A percentile compares a stretch with the other conserved stretches of the same genome.
These are phyloP conservation scores for Florisuga fusca DNA, from an alignment of 2,797 vertebrate species.

Conservation along the genomic window DNA sequence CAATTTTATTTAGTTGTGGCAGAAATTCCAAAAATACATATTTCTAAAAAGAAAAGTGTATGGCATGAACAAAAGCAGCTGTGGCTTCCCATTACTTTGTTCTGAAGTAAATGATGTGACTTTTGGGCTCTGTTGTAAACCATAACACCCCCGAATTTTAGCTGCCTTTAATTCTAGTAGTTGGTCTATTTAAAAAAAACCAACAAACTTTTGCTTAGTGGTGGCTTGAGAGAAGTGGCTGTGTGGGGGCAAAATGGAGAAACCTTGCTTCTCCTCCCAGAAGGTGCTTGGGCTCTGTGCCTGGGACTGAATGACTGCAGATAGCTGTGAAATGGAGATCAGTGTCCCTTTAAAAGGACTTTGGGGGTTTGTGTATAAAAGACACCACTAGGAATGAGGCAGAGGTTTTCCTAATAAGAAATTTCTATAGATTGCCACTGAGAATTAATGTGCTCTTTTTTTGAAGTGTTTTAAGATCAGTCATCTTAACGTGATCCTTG, in stretches of 20 bases:
- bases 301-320: background rate
- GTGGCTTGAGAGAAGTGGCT: background rate
- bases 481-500: background rate
- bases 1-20: background rate
- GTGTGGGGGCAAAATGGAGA: too few relatives aligned
- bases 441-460: background rate
- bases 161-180: background rate
- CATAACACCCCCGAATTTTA: background rate
- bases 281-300: background rate
- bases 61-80: background rate
- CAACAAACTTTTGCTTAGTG: background rate
- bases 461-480: background rate
- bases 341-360: background rate
- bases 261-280: background rate
- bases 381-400: background rate
- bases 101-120: background rate
- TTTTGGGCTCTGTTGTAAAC: constrained; percentile 1
- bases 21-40: background rate
- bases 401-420: background rate
- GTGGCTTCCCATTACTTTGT: background rate
- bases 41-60: background rate
- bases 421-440: background rate
- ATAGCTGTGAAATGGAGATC: background rate
- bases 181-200: background rate
- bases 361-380: background rate